Percentiles rank a stretch among this genome's conserved stretches.
phyloP scores from a whole-genome alignment of 2,113 vertebrate species.

The Prochilodus magdalenae region DNA sequence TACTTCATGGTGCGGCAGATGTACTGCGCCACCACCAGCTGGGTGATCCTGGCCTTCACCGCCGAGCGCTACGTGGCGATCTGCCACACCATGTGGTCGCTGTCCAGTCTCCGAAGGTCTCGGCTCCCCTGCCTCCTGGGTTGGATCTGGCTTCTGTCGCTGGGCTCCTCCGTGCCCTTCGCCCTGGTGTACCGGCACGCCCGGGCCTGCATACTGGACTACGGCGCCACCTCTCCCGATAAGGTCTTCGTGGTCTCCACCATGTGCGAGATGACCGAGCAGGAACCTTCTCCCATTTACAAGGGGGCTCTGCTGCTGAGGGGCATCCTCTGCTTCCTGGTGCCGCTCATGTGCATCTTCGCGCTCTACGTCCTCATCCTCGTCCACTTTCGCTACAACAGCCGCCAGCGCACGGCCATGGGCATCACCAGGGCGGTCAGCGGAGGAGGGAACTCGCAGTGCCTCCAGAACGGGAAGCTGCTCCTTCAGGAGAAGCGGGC shows the following conservation, averaged over 20 bases:
- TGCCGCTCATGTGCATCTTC: slow-evolving; percentile 73
- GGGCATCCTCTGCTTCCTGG: slow-evolving; percentile 75
- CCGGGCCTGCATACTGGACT: slow-evolving; percentile 76
- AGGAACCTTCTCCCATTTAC: slow-evolving; percentile 74
- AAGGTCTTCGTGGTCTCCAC: slow-evolving; percentile 75
- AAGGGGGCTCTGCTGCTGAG: slow-evolving; percentile 73
- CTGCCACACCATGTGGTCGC: slow-evolving; percentile 81
- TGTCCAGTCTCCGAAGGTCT: slow-evolving; percentile 71
- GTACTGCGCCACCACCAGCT: slow-evolving; percentile 79
- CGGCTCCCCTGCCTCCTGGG: slow-evolving; percentile 69
- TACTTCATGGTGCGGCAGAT: slow-evolving; percentile 81
- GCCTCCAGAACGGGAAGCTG: slow-evolving; percentile 66
- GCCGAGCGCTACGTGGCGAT: slow-evolving; percentile 77
- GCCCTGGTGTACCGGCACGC: slow-evolving; percentile 77
- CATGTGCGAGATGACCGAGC: slow-evolving; percentile 80
- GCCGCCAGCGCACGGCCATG: slow-evolving; percentile 72
- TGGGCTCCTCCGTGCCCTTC: slow-evolving; percentile 74
- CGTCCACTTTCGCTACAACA: slow-evolving; percentile 68
- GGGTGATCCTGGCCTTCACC: slow-evolving; percentile 79
- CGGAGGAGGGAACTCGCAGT: slow-evolving; percentile 55
- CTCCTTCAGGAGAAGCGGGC: slow-evolving; percentile 76
- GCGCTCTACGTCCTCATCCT: slow-evolving; percentile 78
- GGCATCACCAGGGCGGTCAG: slow-evolving; percentile 65
- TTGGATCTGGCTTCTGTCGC: slow-evolving; percentile 73
- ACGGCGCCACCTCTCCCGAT: slow-evolving; percentile 67